A percentile compares a stretch with the other conserved stretches of the same genome.
phyloP scores from a whole-genome alignment of 2,888 invertebrate species.

The Heliconius ethilla region DNA sequence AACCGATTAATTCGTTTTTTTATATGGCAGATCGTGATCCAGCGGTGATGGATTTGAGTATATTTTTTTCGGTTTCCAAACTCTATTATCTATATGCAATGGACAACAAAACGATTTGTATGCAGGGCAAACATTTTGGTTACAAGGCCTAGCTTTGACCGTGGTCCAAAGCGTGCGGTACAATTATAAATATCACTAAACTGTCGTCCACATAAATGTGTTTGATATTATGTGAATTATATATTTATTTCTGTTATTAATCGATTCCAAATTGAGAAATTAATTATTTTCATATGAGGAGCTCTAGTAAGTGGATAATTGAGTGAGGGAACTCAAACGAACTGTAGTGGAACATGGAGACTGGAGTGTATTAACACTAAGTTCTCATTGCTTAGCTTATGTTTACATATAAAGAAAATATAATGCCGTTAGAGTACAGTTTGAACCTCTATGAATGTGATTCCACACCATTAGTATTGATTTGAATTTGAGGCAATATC shows the following conservation, averaged over 20 bases:
- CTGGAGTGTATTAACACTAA: background rate
- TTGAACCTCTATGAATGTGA: too few species aligned
- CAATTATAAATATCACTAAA: conserved; percentile 39
- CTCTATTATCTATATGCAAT: background rate
- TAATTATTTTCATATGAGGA: too few species aligned
- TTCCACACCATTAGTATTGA: too few species aligned
- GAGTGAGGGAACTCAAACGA: too few species aligned
- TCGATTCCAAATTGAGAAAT: background rate
- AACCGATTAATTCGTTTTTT: too few species aligned
- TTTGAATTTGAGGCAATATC: too few species aligned
- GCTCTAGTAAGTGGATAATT: too few species aligned
- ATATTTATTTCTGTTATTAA: background rate
- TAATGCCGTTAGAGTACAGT: too few species aligned
- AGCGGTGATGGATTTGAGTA: too few species aligned
- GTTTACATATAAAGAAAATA: too few species aligned
- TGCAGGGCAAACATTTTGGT: conserved; percentile 36
- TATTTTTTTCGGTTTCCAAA: too few species aligned
- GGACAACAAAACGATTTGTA: conserved; percentile 33
- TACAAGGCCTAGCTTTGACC: conserved; percentile 38
- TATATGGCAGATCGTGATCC: too few species aligned
- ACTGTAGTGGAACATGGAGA: background rate
- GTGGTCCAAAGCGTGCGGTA: conserved; percentile 24
- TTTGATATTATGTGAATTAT: background rate
- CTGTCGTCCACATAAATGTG: conserved; percentile 62
- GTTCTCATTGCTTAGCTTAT: background rate